phyloP scores from a whole-genome alignment of 2,888 invertebrate genomes.

The Julus scanicus region DNA sequence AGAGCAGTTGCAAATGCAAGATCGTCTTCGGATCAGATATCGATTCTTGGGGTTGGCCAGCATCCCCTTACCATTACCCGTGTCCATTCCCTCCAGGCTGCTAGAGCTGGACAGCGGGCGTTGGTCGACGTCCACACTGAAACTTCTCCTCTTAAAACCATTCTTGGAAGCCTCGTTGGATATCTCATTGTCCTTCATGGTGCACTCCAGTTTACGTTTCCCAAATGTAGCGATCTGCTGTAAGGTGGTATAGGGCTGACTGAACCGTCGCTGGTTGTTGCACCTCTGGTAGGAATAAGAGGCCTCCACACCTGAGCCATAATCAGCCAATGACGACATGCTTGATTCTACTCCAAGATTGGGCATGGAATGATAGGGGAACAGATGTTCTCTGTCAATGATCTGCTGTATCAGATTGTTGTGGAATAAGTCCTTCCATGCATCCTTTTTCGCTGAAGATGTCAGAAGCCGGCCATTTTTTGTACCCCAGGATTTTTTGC shows the following conservation, averaged over 20 bases:
- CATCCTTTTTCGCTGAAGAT: neutral
- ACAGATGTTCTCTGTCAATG: slow-evolving; percentile 56
- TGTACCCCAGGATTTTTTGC: neutral
- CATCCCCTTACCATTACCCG: neutral
- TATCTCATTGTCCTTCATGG: neutral
- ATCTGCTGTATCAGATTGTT: slow-evolving; percentile 54
- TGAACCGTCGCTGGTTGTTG: neutral
- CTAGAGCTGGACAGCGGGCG: neutral
- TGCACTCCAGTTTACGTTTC: neutral
- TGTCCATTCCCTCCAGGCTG: neutral
- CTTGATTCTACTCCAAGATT: neutral
- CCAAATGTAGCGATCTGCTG: neutral
- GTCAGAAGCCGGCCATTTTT: neutral
- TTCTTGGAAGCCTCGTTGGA: neutral
- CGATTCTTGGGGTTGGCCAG: neutral
- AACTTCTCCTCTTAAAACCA: slow-evolving; percentile 36
- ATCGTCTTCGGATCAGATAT: neutral
- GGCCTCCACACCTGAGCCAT: neutral
- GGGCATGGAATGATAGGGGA: slow-evolving; percentile 58
- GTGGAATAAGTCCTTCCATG: slow-evolving; percentile 54
- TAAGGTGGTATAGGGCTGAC: slow-evolving; percentile 47
- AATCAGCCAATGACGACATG: neutral
- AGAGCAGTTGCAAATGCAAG: neutral
- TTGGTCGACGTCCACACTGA: slow-evolving; percentile 46
- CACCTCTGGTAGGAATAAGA: neutral